Conservation (phyloP, 2,888 invertebrate species). For the Pseudococcus jackbeardsleyi region DNA sequence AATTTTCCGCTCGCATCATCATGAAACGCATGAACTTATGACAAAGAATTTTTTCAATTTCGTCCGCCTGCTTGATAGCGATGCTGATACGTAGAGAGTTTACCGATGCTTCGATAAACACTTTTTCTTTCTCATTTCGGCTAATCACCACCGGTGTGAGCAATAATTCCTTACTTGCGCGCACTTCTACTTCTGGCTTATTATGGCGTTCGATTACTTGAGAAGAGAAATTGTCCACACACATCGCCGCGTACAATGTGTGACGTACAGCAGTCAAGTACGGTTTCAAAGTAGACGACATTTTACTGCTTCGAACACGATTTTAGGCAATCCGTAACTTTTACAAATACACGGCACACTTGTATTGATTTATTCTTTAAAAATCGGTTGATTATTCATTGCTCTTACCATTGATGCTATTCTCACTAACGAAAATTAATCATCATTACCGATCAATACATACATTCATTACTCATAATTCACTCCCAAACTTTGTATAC, state of each 20-base stretch:
- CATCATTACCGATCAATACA: too few species aligned
- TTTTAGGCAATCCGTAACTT: too few species aligned
- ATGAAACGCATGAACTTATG: conserved; percentile 91
- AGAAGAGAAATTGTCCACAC: conserved; percentile 97
- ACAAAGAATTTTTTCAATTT: conserved; percentile 71
- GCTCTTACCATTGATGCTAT: too few species aligned
- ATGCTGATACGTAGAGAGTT: conserved; percentile 98
- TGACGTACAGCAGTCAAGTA: conserved; percentile 95
- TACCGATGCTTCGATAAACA: conserved; percentile 96
- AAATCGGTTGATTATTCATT: too few species aligned
- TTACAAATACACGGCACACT: too few species aligned
- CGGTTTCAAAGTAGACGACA: conserved; percentile 93
- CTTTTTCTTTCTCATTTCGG: conserved; percentile 97
- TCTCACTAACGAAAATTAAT: too few species aligned
- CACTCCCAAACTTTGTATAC: too few species aligned
- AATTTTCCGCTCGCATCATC: conserved; percentile 99
- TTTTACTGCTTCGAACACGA: not conserved
- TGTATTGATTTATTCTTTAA: too few species aligned
- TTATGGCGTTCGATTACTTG: conserved; percentile 99
- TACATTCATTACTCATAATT: too few species aligned
- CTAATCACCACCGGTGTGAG: conserved; percentile 96
- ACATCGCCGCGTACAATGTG: conserved; percentile 96
- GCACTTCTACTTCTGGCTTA: conserved; percentile 99
- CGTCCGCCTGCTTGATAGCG: conserved; percentile 96
- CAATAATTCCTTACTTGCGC: conserved; percentile 92